Base-by-base conservation (phyloP, 2,113 vertebrate genomes). In the Anarhynchus alexandrinus region DNA sequence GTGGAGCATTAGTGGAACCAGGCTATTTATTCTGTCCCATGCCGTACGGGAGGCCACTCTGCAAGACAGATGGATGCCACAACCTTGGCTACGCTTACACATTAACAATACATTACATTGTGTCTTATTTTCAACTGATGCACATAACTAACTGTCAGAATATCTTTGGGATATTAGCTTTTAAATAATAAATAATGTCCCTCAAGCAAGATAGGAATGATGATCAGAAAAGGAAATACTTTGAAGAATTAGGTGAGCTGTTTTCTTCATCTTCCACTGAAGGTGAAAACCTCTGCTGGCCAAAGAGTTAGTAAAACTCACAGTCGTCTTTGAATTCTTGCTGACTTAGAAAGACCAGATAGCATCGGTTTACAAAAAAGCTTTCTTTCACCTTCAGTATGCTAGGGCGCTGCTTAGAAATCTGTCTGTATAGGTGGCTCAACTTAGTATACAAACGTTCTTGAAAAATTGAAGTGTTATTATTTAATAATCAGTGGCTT, bases 141-240 rank as follows among this genome's bases (percentile, higher is more conserved):
- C 23, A 55, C 52, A 27, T 71, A 93, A 71, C 25, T 81, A 65
- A 57, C 30, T 62, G 34, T 78, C 38, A 85, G 52, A 82, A 59
- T 59, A 43, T 72, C 77, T 87, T 91, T 23, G 47, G 9, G 15
- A 55, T 79, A 40, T 84, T 16, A 58, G 13, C n/a, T 91, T 95
- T 91, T 87, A 87, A 84, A 91, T 79, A 91, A 55, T 86, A 77
- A 65, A 66, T 66, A 67, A 32, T 42, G 15, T 76, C 29, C 22
- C 61, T 67, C 15, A 76, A 82, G 61, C 0, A 10, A 71, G 32
- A 38, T 20, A 23, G 23, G 49, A 65, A 11, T 51, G 36, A 40
- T 49, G 51, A 55, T 67, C 42, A 61, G 47, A 79, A 89, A 82
- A 87, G 19, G 21, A 67, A 70, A 36, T 58, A 9, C 21, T 91